Evolutionary conservation across 2,888 invertebrate species (phyloP).

Genomic region (Agonum fuliginosum): DNA sequence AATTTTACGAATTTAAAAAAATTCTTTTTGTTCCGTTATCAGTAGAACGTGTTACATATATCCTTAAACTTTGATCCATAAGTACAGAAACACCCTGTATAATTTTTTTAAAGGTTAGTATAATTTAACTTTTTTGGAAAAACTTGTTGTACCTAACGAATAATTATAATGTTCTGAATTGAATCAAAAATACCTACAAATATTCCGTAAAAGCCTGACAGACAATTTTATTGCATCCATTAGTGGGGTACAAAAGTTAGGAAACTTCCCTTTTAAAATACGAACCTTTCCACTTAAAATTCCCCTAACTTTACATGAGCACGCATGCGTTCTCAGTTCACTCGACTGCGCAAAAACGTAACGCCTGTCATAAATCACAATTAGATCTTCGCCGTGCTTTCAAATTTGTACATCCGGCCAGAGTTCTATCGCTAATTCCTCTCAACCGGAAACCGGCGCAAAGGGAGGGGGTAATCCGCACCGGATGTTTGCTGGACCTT

Average conservation of each 20-base stretch:
- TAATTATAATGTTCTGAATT: no score
- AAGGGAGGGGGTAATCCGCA: slow-evolving; percentile 31
- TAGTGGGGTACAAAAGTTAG: neutral
- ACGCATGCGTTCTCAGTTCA: neutral
- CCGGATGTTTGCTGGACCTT: slow-evolving; percentile 54
- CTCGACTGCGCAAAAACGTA: neutral
- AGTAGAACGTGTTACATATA: no score
- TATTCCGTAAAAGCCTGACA: neutral
- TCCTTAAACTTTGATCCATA: no score
- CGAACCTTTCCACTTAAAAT: neutral
- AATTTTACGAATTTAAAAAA: no score
- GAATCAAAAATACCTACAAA: no score
- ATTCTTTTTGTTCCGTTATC: no score
- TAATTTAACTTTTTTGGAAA: no score
- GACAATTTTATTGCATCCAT: slow-evolving; percentile 20
- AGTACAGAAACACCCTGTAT: no score
- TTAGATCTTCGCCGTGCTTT: slow-evolving; percentile 5
- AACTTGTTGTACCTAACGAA: no score
- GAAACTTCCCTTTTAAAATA: slow-evolving; percentile 2
- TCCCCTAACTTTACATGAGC: neutral
- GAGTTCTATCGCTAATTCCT: slow-evolving; percentile 5
- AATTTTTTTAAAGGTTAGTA: no score
- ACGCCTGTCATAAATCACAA: slow-evolving; percentile 7
- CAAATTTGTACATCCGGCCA: slow-evolving; percentile 23
- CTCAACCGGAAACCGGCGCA: slow-evolving; percentile 15